These are phyloP conservation scores for Crotalus tigris DNA, from an alignment of 2,113 vertebrate species.

Conservation along the genomic window DNA sequence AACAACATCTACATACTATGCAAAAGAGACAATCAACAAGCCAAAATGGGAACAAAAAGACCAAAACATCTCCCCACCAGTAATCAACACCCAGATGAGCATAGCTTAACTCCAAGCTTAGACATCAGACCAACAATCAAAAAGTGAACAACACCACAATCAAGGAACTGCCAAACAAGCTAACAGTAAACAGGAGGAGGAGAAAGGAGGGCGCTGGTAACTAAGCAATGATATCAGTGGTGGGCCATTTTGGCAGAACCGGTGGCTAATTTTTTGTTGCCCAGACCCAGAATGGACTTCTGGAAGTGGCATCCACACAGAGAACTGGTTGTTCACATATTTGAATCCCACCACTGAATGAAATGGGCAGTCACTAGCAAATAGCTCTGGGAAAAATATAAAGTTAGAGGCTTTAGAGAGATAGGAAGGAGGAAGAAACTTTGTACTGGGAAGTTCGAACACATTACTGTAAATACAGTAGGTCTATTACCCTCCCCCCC, in stretches of 20 bases:
- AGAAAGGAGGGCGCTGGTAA: not conserved
- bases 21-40: not conserved
- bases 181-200: not conserved
- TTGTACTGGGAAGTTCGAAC: not conserved
- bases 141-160: not conserved
- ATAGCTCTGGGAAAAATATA: not conserved
- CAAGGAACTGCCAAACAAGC: not conserved
- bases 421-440: not conserved
- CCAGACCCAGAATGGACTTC: too few relatives aligned
- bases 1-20: not conserved
- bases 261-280: too few relatives aligned
- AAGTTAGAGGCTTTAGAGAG: not conserved
- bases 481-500: not conserved
- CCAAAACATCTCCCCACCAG: not conserved
- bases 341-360: not conserved
- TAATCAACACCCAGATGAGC: not conserved
- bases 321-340: too few relatives aligned
- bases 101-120: not conserved
- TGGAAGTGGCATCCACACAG: too few relatives aligned
- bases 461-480: not conserved
- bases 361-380: not conserved
- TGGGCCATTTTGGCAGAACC: too few relatives aligned
- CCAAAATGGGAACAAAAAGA: not conserved
- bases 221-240: not conserved
- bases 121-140: not conserved